These are phyloP conservation scores for Chaitophorus viminalis DNA, from an alignment of 2,888 invertebrate genomes.

Conservation along the genomic window DNA sequence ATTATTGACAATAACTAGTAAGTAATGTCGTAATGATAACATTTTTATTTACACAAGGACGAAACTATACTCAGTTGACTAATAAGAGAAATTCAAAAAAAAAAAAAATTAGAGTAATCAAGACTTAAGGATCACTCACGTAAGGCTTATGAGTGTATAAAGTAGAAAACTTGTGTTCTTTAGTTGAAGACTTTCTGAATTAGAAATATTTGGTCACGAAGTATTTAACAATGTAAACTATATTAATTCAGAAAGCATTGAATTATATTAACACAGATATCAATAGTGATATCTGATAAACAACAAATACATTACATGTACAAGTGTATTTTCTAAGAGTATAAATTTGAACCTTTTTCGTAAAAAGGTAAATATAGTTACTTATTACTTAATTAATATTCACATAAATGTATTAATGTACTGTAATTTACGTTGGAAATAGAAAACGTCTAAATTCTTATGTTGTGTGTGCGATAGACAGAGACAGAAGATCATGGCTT, in stretches of 20 bases:
- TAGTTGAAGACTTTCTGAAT: neutral
- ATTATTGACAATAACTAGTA: constrained; percentile 16
- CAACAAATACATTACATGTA: neutral
- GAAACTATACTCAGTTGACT: neutral
- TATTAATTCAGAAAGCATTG: too few species aligned
- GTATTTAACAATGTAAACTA: neutral
- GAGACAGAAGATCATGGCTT: too few species aligned
- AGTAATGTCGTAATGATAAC: too few species aligned
- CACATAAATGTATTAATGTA: too few species aligned
- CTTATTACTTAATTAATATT: too few species aligned
- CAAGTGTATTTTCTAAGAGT: too few species aligned
- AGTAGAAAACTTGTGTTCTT: constrained; percentile 8
- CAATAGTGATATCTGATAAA: neutral
- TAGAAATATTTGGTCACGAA: neutral
- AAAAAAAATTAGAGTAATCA: neutral
- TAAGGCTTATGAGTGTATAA: neutral
- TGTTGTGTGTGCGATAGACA: too few species aligned
- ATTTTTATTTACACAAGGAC: neutral
- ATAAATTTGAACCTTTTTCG: too few species aligned
- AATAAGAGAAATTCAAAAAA: neutral
- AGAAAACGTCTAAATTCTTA: too few species aligned
- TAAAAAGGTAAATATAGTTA: too few species aligned
- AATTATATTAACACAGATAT: neutral
- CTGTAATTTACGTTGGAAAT: too few species aligned
- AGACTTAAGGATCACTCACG: neutral